Evolutionary conservation across 2,797 vertebrate species (phyloP).

Genomic region (Lepidocolaptes lacrymiger): DNA sequence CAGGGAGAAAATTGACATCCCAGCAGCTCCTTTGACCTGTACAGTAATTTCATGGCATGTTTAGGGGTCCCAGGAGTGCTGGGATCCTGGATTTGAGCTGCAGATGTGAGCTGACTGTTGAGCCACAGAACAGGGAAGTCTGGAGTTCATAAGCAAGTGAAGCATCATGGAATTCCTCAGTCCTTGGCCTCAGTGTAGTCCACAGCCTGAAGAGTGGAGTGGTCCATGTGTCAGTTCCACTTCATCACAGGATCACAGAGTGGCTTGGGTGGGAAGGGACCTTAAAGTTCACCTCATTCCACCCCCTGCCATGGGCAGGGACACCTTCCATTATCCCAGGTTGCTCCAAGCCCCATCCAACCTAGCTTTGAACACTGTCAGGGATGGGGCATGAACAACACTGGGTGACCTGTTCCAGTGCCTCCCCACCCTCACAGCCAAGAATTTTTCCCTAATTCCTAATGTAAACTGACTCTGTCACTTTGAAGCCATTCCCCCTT

Average conservation of each 20-base stretch:
- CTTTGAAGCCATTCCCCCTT: background rate
- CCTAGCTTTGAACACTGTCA: background rate
- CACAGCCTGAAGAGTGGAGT: background rate
- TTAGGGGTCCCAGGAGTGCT: background rate
- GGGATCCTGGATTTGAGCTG: background rate
- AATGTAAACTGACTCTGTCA: background rate
- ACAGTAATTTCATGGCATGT: rapidly evolving
- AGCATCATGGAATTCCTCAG: background rate
- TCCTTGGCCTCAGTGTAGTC: rapidly evolving
- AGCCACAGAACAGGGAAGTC: rapidly evolving
- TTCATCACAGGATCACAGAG: background rate
- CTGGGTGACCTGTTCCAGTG: background rate
- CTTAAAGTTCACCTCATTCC: background rate
- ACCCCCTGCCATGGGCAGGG: background rate
- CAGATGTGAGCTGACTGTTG: background rate
- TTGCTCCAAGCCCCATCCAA: rapidly evolving
- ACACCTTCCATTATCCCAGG: background rate
- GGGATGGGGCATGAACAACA: background rate
- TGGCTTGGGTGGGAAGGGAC: background rate
- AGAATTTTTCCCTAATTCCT: background rate
- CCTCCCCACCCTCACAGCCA: background rate
- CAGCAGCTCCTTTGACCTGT: background rate
- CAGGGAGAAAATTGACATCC: background rate
- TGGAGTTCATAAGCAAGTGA: background rate
- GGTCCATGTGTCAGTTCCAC: background rate